Percentiles rank a stretch among this genome's conserved stretches.
Evolutionary conservation across 2,113 vertebrate genomes (phyloP).

Genomic region (Calonectris borealis): DNA sequence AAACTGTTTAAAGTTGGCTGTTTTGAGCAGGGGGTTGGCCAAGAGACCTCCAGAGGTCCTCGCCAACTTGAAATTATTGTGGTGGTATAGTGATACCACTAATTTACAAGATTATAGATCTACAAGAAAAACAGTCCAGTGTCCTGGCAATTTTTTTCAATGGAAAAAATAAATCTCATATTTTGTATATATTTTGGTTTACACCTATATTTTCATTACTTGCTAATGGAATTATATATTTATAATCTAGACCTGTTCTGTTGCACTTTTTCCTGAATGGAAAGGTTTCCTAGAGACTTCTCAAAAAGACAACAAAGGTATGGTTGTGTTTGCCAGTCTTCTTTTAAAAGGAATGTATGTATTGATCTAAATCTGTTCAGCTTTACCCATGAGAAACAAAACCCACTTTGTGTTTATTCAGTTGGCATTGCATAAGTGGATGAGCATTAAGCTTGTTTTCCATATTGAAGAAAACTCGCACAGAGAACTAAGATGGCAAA

Average conservation of each 20-base stretch:
- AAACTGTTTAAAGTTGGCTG: not conserved
- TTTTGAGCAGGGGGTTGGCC: not conserved
- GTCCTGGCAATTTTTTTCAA: not conserved
- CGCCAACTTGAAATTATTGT: not conserved
- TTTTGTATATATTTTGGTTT: not conserved
- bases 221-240: not conserved
- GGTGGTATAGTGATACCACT: not conserved
- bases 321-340: not conserved
- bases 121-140: not conserved
- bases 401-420: conserved; percentile 5
- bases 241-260: not conserved
- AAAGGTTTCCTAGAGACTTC: not conserved
- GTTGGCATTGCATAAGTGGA: not conserved
- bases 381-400: conserved; percentile 13
- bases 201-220: not conserved
- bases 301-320: not conserved
- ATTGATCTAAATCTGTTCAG: not conserved
- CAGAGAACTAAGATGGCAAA: not conserved
- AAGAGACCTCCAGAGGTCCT: not conserved
- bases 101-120: not conserved
- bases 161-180: not conserved
- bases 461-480: not conserved
- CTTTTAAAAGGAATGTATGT: not conserved
- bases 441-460: not conserved
- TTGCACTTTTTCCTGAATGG: not conserved